Evolutionary conservation across 2,797 vertebrate species (phyloP).

Genomic region (Natrix natrix): DNA sequence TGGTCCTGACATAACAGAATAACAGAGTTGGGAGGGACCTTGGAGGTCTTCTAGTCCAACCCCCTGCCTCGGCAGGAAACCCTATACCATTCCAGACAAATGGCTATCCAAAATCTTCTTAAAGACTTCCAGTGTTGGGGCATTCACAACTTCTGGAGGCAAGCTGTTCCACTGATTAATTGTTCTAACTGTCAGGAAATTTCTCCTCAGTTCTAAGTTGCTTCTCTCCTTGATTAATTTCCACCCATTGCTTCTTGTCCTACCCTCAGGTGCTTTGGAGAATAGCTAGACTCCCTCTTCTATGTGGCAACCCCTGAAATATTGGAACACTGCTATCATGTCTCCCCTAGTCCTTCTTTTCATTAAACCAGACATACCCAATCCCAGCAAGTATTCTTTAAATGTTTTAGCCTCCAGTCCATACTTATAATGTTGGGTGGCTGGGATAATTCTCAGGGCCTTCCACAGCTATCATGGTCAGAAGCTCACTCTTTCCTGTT

Average conservation of each 20-base stretch:
- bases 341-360: not conserved
- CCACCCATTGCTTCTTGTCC: not conserved
- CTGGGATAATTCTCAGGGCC: not conserved
- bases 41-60: not conserved
- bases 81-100: not conserved
- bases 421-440: not conserved
- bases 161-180: not conserved
- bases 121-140: not conserved
- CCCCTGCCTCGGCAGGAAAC: not conserved
- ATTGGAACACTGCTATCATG: not conserved
- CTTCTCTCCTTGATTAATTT: not conserved
- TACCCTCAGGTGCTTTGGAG: not conserved
- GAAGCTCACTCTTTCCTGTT: not conserved
- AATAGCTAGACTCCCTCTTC: not conserved
- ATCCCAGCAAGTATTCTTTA: not conserved
- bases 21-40: not conserved
- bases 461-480: not conserved
- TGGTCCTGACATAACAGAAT: not conserved
- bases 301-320: not conserved
- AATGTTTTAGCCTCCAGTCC: not conserved
- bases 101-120: not conserved
- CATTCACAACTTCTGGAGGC: not conserved
- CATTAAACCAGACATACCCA: not conserved
- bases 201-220: not conserved
- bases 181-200: not conserved